A percentile compares a stretch with the other conserved stretches of the same genome.
Evolutionary conservation across 1,140 invertebrate species (phyloP).

Genomic region (Drosophila ironensis): DNA sequence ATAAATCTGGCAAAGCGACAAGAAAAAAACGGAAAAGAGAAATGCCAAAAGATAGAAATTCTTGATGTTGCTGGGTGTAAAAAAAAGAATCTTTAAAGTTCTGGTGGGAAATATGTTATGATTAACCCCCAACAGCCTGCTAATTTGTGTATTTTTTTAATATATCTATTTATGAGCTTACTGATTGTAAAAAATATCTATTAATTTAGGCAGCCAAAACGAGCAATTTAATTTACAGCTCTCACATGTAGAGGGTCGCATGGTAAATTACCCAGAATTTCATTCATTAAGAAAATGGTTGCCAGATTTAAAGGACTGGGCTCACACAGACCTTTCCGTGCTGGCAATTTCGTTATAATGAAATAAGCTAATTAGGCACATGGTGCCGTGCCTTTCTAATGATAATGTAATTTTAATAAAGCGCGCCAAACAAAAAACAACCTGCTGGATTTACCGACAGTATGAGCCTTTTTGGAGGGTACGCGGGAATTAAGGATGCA

Average conservation of each 20-base stretch:
- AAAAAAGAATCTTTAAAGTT: too few species aligned
- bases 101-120: too few species aligned
- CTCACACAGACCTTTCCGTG: neutral
- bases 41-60: too few species aligned
- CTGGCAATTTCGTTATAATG: slow-evolving; percentile 13
- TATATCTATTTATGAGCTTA: too few species aligned
- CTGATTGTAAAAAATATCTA: too few species aligned
- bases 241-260: too few species aligned
- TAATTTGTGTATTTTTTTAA: too few species aligned
- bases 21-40: neutral
- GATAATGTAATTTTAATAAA: slow-evolving; percentile 45
- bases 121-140: too few species aligned
- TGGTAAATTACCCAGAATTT: too few species aligned
- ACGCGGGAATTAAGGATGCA: neutral
- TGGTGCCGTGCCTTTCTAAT: slow-evolving; percentile 40
- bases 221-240: too few species aligned
- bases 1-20: neutral
- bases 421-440: slow-evolving; percentile 67
- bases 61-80: neutral
- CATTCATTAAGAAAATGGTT: neutral
- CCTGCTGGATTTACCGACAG: slow-evolving; percentile 50
- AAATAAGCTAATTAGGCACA: slow-evolving; percentile 37
- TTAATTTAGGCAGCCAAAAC: too few species aligned
- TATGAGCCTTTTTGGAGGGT: neutral
- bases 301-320: too few species aligned